Percentiles rank a stretch among this genome's conserved stretches.
These are phyloP conservation scores for Hoplias malabaricus DNA, from an alignment of 2,113 vertebrate species.

Conservation along the genomic window DNA sequence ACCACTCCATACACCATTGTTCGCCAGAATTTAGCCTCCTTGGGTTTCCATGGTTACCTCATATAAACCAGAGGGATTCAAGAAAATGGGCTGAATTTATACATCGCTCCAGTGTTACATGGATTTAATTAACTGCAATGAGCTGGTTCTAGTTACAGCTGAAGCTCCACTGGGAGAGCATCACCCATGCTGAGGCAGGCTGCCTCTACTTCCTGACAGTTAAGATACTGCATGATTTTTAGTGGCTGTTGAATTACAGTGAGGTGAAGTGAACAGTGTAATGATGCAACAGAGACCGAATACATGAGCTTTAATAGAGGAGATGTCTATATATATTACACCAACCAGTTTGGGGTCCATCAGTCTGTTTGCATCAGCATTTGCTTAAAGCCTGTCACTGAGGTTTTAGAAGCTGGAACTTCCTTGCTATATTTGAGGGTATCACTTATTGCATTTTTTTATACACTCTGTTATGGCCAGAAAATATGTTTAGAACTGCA, in stretches of 20 bases:
- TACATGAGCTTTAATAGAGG: not conserved
- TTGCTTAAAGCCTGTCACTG: too few relatives aligned
- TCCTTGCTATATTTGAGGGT: too few relatives aligned
- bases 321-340: not conserved
- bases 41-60: constrained; percentile 17
- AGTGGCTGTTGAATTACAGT: not conserved
- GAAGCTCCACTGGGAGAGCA: not conserved
- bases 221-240: not conserved
- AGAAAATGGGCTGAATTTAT: not conserved
- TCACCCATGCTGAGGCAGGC: constrained; percentile 6
- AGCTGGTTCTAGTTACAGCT: constrained; percentile 15
- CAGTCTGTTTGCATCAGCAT: too few relatives aligned
- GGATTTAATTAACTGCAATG: constrained; percentile 25
- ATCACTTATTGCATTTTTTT: too few relatives aligned
- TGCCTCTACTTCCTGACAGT: not conserved
- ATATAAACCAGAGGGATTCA: not conserved
- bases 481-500: too few relatives aligned
- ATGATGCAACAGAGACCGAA: not conserved
- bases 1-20: not conserved
- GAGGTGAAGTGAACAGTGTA: not conserved
- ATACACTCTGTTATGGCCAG: too few relatives aligned
- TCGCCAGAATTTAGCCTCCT: not conserved
- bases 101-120: not conserved
- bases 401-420: too few relatives aligned
- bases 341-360: not conserved